These are phyloP conservation scores for Oriolus oriolus DNA, from an alignment of 2,113 vertebrate species.

Conservation along the genomic window DNA sequence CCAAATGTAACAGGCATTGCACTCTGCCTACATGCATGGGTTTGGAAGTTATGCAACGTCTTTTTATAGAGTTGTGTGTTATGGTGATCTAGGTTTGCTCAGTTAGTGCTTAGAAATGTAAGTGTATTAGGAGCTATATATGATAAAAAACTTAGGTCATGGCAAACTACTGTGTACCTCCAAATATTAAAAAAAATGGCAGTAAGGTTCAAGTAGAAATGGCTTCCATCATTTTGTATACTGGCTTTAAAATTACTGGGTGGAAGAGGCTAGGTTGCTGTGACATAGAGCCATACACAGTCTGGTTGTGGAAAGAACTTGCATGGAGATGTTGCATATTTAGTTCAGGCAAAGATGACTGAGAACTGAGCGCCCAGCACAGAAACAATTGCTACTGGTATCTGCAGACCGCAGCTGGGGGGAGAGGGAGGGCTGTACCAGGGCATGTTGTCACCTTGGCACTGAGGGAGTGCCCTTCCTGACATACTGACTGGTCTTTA, in stretches of 20 bases:
- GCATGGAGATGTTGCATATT: neutral
- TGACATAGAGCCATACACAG: fast-evolving
- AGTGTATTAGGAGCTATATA: neutral
- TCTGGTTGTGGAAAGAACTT: neutral
- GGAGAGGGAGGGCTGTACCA: neutral
- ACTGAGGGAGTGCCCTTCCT: neutral
- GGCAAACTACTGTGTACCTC: neutral
- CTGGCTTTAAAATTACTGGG: neutral
- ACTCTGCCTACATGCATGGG: constrained; percentile 12
- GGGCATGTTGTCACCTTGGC: neutral
- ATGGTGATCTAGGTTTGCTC: neutral
- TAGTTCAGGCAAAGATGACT: neutral
- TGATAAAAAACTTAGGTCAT: neutral
- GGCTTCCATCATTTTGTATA: neutral
- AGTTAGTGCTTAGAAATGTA: neutral
- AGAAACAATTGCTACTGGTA: neutral
- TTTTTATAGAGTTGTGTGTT: constrained; percentile 32
- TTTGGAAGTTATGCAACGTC: constrained; percentile 31
- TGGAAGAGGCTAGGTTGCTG: neutral
- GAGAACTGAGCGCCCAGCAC: neutral
- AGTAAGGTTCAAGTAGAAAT: neutral
- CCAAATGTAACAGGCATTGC: constrained; percentile 21
- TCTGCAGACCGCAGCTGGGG: neutral
- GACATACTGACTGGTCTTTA: neutral
- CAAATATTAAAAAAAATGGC: neutral